Evolutionary conservation across 1,140 invertebrate species (phyloP).

Genomic region (Drosophila ogumai): DNA sequence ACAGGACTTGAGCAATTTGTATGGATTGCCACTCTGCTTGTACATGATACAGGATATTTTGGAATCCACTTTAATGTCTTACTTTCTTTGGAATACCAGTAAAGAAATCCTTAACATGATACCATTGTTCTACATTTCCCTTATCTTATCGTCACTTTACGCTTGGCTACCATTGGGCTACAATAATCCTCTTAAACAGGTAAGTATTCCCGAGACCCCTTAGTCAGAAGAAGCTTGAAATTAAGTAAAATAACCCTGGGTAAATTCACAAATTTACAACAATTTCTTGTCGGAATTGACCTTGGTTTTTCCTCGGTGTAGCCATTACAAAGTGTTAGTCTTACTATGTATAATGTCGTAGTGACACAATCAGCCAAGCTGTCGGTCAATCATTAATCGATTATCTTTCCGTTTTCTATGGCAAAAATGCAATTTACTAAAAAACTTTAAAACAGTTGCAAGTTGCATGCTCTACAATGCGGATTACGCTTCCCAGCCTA

Average conservation of each 20-base stretch:
- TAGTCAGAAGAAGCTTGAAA: too few relatives aligned
- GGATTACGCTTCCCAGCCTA: not conserved
- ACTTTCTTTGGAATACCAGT: not conserved
- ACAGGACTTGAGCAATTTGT: not conserved
- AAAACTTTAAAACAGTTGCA: not conserved
- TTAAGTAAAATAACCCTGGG: not conserved
- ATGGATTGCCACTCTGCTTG: not conserved
- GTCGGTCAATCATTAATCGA: not conserved
- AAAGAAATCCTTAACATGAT: too few relatives aligned
- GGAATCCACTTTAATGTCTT: not conserved
- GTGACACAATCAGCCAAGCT: not conserved
- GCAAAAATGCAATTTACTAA: not conserved
- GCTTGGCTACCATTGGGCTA: not conserved
- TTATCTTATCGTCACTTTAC: not conserved
- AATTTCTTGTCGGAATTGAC: too few relatives aligned
- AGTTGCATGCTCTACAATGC: constrained; percentile 1
- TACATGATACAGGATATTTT: not conserved
- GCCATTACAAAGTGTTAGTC: too few relatives aligned
- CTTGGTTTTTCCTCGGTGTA: too few relatives aligned
- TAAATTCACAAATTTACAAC: not conserved
- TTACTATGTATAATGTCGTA: too few relatives aligned
- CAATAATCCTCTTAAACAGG: not conserved
- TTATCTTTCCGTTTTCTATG: not conserved
- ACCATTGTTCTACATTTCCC: not conserved
- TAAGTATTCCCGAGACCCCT: too few relatives aligned